Evolutionary conservation across 2,888 invertebrate species (phyloP).

Genomic region (Drosophila nigritarsus): DNA sequence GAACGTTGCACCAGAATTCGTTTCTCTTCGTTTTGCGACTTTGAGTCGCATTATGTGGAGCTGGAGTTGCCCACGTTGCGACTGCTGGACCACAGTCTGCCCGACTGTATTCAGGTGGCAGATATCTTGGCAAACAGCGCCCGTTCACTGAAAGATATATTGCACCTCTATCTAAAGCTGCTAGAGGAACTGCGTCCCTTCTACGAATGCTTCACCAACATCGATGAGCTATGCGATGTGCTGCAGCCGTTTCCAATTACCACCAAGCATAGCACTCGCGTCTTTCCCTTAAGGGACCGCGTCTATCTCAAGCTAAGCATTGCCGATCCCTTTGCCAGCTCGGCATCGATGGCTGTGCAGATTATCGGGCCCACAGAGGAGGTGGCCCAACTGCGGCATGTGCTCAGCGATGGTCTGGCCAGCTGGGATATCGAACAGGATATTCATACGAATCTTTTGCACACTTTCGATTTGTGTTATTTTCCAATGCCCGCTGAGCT

Average conservation of each 20-base stretch:
- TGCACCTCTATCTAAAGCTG: slow-evolving; percentile 67
- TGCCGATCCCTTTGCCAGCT: slow-evolving; percentile 79
- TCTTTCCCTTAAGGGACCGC: slow-evolving; percentile 82
- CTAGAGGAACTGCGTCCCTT: slow-evolving; percentile 81
- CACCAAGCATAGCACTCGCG: slow-evolving; percentile 80
- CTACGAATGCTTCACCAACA: slow-evolving; percentile 80
- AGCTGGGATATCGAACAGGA: slow-evolving; percentile 83
- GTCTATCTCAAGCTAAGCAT: slow-evolving; percentile 82
- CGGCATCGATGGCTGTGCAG: slow-evolving; percentile 77
- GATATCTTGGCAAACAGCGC: slow-evolving; percentile 60
- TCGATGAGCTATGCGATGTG: slow-evolving; percentile 84
- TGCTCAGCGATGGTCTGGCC: slow-evolving; percentile 79
- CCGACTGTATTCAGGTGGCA: slow-evolving; percentile 69
- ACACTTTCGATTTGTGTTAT: slow-evolving; percentile 83
- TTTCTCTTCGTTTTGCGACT: slow-evolving; percentile 74
- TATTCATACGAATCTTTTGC: slow-evolving; percentile 83
- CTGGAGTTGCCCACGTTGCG: slow-evolving; percentile 66
- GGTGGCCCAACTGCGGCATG: slow-evolving; percentile 75
- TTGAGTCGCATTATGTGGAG: slow-evolving; percentile 78
- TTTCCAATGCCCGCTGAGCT: slow-evolving; percentile 80
- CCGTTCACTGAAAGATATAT: slow-evolving; percentile 20
- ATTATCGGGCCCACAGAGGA: slow-evolving; percentile 84
- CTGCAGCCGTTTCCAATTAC: slow-evolving; percentile 80
- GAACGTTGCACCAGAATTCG: slow-evolving; percentile 61
- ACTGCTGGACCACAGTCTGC: slow-evolving; percentile 79